A percentile compares a stretch with the other conserved stretches of the same genome.
These are phyloP conservation scores for Melinaea marsaeus DNA, from an alignment of 2,888 invertebrate genomes.

Conservation along the genomic window DNA sequence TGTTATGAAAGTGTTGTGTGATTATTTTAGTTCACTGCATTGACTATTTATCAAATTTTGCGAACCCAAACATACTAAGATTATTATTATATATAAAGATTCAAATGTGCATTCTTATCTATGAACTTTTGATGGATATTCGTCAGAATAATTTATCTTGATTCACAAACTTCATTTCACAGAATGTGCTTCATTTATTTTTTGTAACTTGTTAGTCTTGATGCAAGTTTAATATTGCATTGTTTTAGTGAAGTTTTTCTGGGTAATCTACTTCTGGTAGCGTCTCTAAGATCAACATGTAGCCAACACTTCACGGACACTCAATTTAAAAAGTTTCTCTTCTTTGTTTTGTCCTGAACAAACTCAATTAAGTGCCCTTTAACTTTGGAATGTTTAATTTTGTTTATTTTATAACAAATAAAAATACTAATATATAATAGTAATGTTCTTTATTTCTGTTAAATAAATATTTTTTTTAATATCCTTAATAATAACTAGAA, in stretches of 20 bases:
- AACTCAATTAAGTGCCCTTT: conserved; percentile 76
- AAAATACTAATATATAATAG: conserved; percentile 4
- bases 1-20: too few relatives aligned
- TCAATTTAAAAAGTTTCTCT: conserved; percentile 75
- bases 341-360: conserved; percentile 78
- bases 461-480: too few relatives aligned
- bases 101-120: too few relatives aligned
- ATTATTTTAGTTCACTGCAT: too few relatives aligned
- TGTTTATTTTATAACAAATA: conserved; percentile 30
- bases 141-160: neutral
- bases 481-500: too few relatives aligned
- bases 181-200: neutral
- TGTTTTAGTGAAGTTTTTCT: conserved; percentile 20
- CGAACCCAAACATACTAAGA: too few relatives aligned
- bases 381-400: conserved; percentile 68
- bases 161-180: neutral
- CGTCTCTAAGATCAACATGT: conserved; percentile 74
- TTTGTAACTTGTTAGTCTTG: neutral
- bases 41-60: too few relatives aligned
- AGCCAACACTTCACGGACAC: conserved; percentile 74
- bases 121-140: too few relatives aligned
- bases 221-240: conserved; percentile 15
- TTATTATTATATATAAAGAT: too few relatives aligned
- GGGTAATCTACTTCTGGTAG: conserved; percentile 59
- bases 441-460: neutral